Evolutionary conservation across 1,140 invertebrate species (phyloP).

Genomic region (Drosophila sproati): DNA sequence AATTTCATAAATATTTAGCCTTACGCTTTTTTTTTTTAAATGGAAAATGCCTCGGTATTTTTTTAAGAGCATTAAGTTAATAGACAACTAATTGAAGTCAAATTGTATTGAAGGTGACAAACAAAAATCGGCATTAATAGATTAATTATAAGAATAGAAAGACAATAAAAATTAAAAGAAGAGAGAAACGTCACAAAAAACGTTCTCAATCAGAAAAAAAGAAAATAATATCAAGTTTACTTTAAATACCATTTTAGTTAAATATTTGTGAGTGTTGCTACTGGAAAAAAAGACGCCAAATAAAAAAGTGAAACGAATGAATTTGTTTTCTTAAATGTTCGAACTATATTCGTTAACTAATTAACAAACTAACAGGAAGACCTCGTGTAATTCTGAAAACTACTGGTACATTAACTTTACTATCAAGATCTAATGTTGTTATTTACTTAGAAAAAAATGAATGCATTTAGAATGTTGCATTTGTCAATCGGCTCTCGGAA

Average conservation of each 20-base stretch:
- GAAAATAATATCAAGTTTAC: neutral
- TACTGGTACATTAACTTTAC: neutral
- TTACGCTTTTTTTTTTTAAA: too few relatives aligned
- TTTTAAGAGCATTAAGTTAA: neutral
- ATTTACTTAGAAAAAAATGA: constrained; percentile 7
- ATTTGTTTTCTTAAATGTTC: neutral
- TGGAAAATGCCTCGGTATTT: neutral
- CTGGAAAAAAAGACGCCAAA: neutral
- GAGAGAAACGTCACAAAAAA: neutral
- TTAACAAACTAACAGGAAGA: neutral
- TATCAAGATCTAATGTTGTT: constrained; percentile 8
- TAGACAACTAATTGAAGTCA: constrained; percentile 4
- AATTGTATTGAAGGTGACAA: constrained; percentile 8
- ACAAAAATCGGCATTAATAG: neutral
- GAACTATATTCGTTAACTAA: neutral
- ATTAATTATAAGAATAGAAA: constrained; percentile 3
- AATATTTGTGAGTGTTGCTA: neutral
- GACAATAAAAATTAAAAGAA: neutral
- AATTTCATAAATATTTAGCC: too few relatives aligned
- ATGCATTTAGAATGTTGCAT: constrained; percentile 22
- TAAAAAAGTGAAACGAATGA: neutral
- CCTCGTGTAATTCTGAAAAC: constrained; percentile 5
- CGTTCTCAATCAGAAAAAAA: neutral
- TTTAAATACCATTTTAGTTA: too few relatives aligned
- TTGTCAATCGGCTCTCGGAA: constrained; percentile 27